Base-by-base conservation (phyloP, 1,140 invertebrate genomes). In the Drosophila triauraria region DNA sequence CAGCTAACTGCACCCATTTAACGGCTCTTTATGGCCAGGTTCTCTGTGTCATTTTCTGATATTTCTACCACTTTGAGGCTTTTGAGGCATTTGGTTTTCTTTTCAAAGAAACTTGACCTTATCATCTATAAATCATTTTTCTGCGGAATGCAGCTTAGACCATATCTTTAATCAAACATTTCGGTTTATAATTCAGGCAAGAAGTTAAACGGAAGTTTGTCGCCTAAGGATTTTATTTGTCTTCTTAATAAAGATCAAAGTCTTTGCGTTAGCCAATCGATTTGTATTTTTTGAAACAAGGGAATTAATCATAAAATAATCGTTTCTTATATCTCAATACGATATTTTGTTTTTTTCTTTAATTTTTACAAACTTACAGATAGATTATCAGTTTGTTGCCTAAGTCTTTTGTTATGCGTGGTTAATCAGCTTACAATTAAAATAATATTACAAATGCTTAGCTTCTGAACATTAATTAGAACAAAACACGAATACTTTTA, bases 1-100 rank as follows among this genome's bases (percentile, higher is more conserved):
- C 75, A 30, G 58, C 44, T 86, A 86, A 87, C 85, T 85, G 86
- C 82, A 76, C 79, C 65, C 74, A 65, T 90, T 90, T 90, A 90
- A 90, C 85, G 85, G 85, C 53, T 69, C 72, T 74, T 70, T 72
- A 67, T 51, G 56, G 62, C 69, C 60, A 81, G 67, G 53, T 82
- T 79, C 53, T 75, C 46, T 42, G 53, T 46, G 40, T 58, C 17
- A 38, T 2, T 76, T 46, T 15, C 32, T 57, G 25, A 27, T 6
- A 54, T 44, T 48, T 62, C 15, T 35, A 54, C 17, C 32, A 54
- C 4, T 53, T 53, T 15, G 20, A 20, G 20, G 20, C 20, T n/a
- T n/a, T n/a, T n/a, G 17, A 35, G 32, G 12, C 32, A 38, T 56
- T 56, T 40, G 30, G 32, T 56, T 56, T 56, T 40, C 20, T 56